Conservation (phyloP, 2,113 vertebrate genomes). For the Epinephelus cyanopodus region DNA sequence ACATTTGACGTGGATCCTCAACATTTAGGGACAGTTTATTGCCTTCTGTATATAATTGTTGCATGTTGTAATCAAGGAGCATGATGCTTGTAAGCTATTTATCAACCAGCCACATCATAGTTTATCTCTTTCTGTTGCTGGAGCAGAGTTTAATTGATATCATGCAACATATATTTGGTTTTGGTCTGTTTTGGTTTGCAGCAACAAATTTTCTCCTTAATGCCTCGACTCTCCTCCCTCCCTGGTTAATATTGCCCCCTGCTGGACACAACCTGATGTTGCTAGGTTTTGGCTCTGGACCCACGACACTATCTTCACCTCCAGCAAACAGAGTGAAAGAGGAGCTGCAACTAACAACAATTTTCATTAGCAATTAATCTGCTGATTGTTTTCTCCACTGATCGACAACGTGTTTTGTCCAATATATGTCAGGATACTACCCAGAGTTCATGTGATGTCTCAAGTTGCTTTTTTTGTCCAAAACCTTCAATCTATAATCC, state of each 20-base stretch:
- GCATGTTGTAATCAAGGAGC: not conserved
- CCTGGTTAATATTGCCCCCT: constrained; percentile 76
- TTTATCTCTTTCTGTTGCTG: not conserved
- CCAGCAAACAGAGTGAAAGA: not conserved
- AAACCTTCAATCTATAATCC: not conserved
- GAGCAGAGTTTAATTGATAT: constrained; percentile 18
- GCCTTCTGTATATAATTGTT: not conserved
- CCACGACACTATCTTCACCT: not conserved
- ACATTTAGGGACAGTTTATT: constrained; percentile 3
- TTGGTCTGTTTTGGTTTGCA: constrained; percentile 15
- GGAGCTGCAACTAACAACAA: not conserved
- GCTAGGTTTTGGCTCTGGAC: not conserved
- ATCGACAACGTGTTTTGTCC: no score
- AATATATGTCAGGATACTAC: no score
- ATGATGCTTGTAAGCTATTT: not conserved
- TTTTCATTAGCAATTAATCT: not conserved
- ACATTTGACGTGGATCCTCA: constrained; percentile 8
- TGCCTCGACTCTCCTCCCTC: constrained; percentile 8
- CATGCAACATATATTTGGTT: constrained; percentile 9
- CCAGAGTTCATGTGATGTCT: not conserved
- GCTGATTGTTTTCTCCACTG: not conserved
- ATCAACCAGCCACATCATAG: not conserved
- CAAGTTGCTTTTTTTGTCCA: not conserved
- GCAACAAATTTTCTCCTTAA: constrained; percentile 21
- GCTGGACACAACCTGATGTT: constrained; percentile 35